Conservation (phyloP, 2,888 invertebrate genomes). For the Andricus quercusramuli region DNA sequence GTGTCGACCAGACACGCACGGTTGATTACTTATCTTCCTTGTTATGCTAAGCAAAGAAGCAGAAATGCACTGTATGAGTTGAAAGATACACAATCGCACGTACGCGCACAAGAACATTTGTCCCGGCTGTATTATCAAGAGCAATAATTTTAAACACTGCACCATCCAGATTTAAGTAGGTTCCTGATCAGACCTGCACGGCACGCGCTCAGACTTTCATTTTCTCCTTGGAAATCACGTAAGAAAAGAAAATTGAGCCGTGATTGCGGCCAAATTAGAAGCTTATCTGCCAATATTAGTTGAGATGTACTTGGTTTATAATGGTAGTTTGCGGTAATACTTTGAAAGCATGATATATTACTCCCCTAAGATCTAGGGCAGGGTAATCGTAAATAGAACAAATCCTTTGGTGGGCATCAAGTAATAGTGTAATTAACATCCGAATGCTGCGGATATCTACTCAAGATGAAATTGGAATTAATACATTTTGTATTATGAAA, state of each 20-base stretch:
- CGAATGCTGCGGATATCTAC: no score
- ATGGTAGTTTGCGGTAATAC: background rate
- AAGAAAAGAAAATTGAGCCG: background rate
- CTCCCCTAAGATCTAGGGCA: no score
- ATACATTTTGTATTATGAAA: no score
- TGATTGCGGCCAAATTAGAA: background rate
- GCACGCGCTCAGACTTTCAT: background rate
- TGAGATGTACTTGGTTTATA: background rate
- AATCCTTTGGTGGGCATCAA: no score
- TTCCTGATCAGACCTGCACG: background rate
- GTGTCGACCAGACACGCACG: conserved; percentile 29
- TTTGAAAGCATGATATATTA: background rate
- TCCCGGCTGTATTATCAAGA: conserved; percentile 12
- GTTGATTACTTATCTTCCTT: conserved; percentile 40
- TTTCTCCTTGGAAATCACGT: background rate
- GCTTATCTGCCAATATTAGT: background rate
- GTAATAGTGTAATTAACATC: no score
- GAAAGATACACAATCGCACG: conserved; percentile 4
- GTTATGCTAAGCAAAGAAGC: conserved; percentile 35
- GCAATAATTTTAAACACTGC: conserved; percentile 19
- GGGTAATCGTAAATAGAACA: no score
- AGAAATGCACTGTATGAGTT: conserved; percentile 28
- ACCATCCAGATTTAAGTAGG: background rate
- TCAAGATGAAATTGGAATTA: no score
- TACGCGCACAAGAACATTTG: conserved; percentile 24